phyloP scores from a whole-genome alignment of 2,797 vertebrate genomes.

The Falco biarmicus region DNA sequence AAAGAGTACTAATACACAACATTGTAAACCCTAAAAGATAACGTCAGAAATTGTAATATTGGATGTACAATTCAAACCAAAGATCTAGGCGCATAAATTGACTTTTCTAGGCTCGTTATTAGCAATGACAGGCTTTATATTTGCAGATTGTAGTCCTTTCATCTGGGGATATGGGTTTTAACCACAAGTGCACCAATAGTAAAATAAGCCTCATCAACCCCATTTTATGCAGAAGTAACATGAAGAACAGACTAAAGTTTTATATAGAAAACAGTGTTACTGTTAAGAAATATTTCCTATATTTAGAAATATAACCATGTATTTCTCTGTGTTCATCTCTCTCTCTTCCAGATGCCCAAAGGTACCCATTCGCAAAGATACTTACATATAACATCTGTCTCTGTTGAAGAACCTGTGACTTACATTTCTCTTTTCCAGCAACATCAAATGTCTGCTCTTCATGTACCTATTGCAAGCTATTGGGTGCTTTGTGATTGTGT shows the following conservation, averaged over 20 bases:
- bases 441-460: neutral
- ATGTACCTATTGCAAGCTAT: neutral
- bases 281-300: neutral
- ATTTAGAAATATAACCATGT: neutral
- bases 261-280: neutral
- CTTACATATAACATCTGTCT: neutral
- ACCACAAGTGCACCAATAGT: neutral
- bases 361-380: neutral
- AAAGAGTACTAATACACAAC: neutral
- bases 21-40: neutral
- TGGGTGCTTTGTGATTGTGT: neutral
- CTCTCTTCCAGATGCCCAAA: neutral
- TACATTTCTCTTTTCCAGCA: neutral
- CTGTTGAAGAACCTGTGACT: fast-evolving
- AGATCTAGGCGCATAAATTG: neutral
- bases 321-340: neutral
- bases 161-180: neutral
- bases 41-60: neutral
- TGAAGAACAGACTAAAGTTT: neutral
- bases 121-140: neutral
- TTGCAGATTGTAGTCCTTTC: neutral
- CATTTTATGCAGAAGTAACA: neutral
- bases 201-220: neutral
- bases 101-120: neutral
- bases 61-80: neutral